These are phyloP conservation scores for Oreochromis aureus DNA, from an alignment of 2,113 vertebrate species.

Conservation along the genomic window DNA sequence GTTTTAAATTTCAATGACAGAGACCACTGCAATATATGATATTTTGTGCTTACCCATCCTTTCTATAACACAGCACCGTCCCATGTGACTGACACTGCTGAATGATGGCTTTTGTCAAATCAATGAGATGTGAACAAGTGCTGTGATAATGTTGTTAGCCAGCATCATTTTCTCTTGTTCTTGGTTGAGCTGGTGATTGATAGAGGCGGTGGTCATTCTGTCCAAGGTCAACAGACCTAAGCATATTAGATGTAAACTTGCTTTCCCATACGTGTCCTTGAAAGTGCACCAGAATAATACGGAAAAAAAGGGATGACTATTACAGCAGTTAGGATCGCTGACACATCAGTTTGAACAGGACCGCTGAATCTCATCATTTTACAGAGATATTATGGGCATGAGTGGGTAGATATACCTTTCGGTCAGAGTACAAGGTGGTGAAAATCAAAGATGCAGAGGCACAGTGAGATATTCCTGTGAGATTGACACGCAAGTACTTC, in stretches of 20 bases:
- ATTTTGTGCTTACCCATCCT: not conserved
- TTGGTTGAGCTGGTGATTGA: conserved; percentile 61
- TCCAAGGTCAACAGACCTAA: conserved; percentile 49
- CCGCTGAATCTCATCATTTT: not conserved
- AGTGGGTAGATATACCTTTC: not conserved
- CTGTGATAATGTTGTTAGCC: conserved; percentile 64
- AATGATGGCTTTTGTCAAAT: conserved; percentile 61
- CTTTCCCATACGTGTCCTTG: not conserved
- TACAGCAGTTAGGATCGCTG: not conserved
- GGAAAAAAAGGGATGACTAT: not conserved
- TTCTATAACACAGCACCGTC: conserved; percentile 3
- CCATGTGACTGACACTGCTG: conserved; percentile 24
- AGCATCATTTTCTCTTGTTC: conserved; percentile 54
- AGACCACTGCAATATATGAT: not conserved
- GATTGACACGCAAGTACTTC: not conserved
- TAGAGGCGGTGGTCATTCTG: conserved; percentile 30
- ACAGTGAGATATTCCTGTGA: not conserved
- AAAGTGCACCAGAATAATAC: not conserved
- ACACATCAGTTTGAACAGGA: not conserved
- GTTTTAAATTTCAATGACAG: not conserved
- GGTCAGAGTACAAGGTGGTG: not conserved
- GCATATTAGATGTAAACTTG: not conserved
- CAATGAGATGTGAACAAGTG: conserved; percentile 67
- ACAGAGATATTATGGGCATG: not conserved
- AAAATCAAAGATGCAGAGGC: not conserved